These are phyloP conservation scores for Cheilosia pagana DNA, from an alignment of 2,888 invertebrate species.

Conservation along the genomic window DNA sequence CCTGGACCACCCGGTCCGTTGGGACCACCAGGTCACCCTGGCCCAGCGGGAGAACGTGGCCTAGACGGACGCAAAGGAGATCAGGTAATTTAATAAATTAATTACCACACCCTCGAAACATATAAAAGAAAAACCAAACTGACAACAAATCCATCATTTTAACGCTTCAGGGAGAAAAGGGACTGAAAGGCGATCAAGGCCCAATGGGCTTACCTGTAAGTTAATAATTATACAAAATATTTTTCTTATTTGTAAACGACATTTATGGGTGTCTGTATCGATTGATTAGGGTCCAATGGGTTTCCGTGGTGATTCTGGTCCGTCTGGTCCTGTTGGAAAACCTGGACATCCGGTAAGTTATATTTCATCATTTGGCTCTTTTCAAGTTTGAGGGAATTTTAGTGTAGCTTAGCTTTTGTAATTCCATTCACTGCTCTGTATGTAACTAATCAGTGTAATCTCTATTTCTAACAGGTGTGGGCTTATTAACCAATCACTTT, in stretches of 20 bases:
- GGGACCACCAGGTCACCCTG: slow-evolving; percentile 88
- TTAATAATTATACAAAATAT: slow-evolving; percentile 78
- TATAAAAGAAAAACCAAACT: slow-evolving; percentile 18
- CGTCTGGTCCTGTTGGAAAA: slow-evolving; percentile 83
- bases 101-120: slow-evolving; percentile 37
- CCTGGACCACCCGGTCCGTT: slow-evolving; percentile 86
- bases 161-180: slow-evolving; percentile 81
- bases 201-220: slow-evolving; percentile 98
- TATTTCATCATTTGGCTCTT: not conserved
- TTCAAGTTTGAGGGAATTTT: slow-evolving; percentile 34
- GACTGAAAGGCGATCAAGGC: slow-evolving; percentile 85
- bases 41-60: slow-evolving; percentile 86
- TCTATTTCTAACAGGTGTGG: slow-evolving; percentile 83
- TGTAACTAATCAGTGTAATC: slow-evolving; percentile 73
- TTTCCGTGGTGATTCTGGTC: slow-evolving; percentile 83
- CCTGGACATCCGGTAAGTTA: slow-evolving; percentile 83
- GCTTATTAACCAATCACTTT: slow-evolving; percentile 82
- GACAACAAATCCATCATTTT: slow-evolving; percentile 74
- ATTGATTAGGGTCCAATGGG: slow-evolving; percentile 83
- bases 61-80: slow-evolving; percentile 92
- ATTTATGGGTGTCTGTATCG: slow-evolving; percentile 51
- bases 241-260: slow-evolving; percentile 30
- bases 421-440: slow-evolving; percentile 57
- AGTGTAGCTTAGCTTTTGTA: slow-evolving; percentile 20
- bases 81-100: slow-evolving; percentile 85